phyloP scores from a whole-genome alignment of 2,113 vertebrate species.

The Axis porcinus region DNA sequence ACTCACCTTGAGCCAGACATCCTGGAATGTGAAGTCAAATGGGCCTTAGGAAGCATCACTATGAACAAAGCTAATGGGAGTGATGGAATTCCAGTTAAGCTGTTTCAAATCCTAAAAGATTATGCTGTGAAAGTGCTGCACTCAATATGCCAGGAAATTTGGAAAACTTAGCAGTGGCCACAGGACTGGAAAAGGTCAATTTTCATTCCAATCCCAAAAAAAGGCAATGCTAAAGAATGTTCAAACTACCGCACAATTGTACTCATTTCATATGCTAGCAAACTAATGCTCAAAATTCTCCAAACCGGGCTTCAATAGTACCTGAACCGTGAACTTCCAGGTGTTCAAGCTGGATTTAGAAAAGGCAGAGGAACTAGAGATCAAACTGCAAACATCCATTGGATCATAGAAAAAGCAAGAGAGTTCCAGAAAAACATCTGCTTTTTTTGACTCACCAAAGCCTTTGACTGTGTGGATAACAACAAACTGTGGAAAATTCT shows the following conservation, averaged over 20 bases:
- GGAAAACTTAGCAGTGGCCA: neutral
- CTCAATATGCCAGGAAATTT: neutral
- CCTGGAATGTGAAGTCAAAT: neutral
- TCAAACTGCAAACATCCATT: neutral
- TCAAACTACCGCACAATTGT: neutral
- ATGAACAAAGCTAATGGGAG: neutral
- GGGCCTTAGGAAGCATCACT: neutral
- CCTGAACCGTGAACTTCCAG: neutral
- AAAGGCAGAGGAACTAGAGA: neutral
- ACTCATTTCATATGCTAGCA: neutral
- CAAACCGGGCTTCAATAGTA: neutral
- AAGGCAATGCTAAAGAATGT: neutral
- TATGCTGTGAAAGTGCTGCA: neutral
- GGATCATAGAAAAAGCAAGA: neutral
- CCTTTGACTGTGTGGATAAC: neutral
- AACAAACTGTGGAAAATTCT: neutral
- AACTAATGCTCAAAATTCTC: neutral
- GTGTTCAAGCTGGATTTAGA: neutral
- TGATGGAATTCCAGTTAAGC: neutral
- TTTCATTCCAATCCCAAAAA: neutral
- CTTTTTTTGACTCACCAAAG: neutral
- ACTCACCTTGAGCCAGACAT: neutral
- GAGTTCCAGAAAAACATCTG: neutral
- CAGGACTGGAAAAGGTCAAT: neutral
- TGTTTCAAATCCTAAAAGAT: neutral